These are phyloP conservation scores for Periparus ater DNA, from an alignment of 2,797 vertebrate genomes.

Conservation along the genomic window DNA sequence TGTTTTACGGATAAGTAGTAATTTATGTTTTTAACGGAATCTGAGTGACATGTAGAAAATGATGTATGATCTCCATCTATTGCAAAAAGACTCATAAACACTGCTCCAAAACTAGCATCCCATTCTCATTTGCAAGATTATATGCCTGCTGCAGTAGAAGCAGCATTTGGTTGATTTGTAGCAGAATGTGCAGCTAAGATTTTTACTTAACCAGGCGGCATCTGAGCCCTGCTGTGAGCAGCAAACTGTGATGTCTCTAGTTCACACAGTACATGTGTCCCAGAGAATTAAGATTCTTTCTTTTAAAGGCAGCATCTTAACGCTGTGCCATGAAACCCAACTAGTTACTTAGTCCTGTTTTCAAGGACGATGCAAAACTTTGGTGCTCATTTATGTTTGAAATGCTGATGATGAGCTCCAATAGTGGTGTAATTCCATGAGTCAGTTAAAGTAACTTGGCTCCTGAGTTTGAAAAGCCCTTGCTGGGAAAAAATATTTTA, in stretches of 20 bases:
- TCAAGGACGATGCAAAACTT: background rate
- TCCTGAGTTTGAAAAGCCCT: background rate
- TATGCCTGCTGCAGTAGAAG: background rate
- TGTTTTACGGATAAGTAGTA: slow-evolving; percentile 10
- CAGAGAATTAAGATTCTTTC: background rate
- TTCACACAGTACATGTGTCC: background rate
- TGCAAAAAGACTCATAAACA: background rate
- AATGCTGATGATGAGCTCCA: background rate
- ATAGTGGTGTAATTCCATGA: background rate
- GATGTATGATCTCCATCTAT: background rate
- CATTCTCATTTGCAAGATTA: slow-evolving; percentile 5
- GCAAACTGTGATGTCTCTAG: background rate
- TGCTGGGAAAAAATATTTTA: background rate
- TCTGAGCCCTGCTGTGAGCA: background rate
- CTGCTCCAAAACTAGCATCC: background rate
- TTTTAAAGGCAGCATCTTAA: background rate
- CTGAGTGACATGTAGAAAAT: background rate
- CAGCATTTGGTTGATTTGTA: background rate
- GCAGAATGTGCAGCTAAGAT: background rate
- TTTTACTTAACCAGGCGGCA: background rate
- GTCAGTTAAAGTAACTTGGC: background rate
- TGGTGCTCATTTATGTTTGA: background rate
- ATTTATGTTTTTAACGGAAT: slow-evolving; percentile 25
- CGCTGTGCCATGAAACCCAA: background rate
- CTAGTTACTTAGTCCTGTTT: background rate